Base-by-base conservation (phyloP, 2,797 vertebrate species). In the Anableps anableps region DNA sequence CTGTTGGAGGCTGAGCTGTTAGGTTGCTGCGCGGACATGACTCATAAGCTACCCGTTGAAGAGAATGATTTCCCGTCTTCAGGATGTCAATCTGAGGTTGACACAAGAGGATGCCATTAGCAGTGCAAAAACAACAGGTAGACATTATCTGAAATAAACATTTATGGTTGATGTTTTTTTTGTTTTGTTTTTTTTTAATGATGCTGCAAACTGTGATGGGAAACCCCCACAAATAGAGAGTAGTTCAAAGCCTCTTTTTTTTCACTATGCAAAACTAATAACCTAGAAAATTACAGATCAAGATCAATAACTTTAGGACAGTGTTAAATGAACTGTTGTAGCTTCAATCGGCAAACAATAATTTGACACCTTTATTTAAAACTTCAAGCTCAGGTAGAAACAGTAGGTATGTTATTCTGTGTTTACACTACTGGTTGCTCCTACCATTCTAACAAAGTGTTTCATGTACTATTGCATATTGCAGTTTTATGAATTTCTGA, bases 1-100 rank as follows among this genome's bases (percentile, higher is more conserved):
- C 95, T 97, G 92, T 96, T 96, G 90, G 95, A 90, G 83, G 95
- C 94, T 89, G 95, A 95, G 62, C 91, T 92, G 93, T 93, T 95
- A 86, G 93, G 93, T 16, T 94, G 93, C 93, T 93, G 82, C 85
- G 95, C 91, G 93, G 94, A 94, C 94, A 95, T 95, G 92, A 84
- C 91, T 87, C 85, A 76, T 62, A 83, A 85, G 72, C 91, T 84
- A 88, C 86, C 91, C 79, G 34, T 77, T 53, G 80, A 76, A 91
- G 82, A 92, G 75, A 80, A 93, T 72, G 87, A 58, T 62, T 88
- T 92, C 88, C 93, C 84, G 92, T 95, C 96, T 76, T 94, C 94
- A 91, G 95, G 88, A 87, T 94, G 83, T 89, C 94, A 96, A 81
- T 96, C 96, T 97, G 88, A 66, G 45, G 73, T 71, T 1, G 73